These are phyloP conservation scores for Onthophagus taurus DNA, from an alignment of 1,140 invertebrate species.

Conservation along the genomic window DNA sequence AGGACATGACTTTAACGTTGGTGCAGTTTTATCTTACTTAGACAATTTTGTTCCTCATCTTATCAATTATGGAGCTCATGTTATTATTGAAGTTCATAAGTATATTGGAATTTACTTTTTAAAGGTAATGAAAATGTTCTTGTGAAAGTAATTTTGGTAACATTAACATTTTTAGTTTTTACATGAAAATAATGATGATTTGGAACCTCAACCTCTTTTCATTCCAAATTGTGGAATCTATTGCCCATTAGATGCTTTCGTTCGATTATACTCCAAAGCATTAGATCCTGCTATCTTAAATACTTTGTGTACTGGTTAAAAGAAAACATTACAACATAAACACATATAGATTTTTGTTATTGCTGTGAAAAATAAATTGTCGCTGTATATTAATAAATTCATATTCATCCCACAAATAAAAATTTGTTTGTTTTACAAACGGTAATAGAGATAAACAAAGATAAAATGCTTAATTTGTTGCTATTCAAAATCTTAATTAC, in stretches of 20 bases:
- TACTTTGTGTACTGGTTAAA: too few species aligned
- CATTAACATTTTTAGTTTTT: not conserved
- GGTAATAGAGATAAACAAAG: too few species aligned
- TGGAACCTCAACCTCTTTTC: not conserved
- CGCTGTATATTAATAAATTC: too few species aligned
- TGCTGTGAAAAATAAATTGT: too few species aligned
- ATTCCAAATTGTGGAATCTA: not conserved
- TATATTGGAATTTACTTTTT: not conserved
- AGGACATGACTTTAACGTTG: slow-evolving; percentile 24
- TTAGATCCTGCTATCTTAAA: too few species aligned
- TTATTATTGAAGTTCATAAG: slow-evolving; percentile 23
- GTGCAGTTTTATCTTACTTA: slow-evolving; percentile 18
- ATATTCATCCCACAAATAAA: too few species aligned
- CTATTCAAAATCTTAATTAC: too few species aligned
- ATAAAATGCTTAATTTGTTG: too few species aligned
- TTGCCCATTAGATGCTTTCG: not conserved
- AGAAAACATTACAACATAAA: too few species aligned
- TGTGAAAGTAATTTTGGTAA: not conserved
- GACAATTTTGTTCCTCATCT: slow-evolving; percentile 19
- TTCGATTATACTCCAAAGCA: not conserved
- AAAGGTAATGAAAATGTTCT: not conserved
- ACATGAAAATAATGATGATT: not conserved
- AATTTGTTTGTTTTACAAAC: too few species aligned
- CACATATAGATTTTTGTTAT: too few species aligned
- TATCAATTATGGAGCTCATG: slow-evolving; percentile 22